These are phyloP conservation scores for Muscicapa comitata DNA, from an alignment of 2,797 vertebrate genomes.

Conservation along the genomic window DNA sequence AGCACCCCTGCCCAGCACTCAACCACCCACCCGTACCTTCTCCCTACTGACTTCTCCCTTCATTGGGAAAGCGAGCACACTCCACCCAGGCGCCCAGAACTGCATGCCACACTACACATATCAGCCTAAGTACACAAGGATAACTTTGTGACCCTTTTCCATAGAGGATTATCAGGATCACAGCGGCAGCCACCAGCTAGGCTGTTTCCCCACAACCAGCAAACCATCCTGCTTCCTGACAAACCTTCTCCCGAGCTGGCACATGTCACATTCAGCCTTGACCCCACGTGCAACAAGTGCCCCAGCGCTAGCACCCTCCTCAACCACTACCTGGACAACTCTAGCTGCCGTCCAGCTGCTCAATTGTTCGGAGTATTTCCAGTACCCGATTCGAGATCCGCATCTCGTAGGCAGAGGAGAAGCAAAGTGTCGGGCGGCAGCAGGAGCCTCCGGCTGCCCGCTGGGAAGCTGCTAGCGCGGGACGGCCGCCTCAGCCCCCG, in stretches of 20 bases:
- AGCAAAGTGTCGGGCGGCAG: not conserved
- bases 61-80: rapidly evolving
- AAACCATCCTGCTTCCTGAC: not conserved
- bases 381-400: rapidly evolving
- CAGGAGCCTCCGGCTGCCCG: not conserved
- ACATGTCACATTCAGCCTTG: rapidly evolving
- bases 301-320: not conserved
- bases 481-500: not conserved
- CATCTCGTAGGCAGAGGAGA: not conserved
- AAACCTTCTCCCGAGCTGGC: not conserved
- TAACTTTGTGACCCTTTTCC: not conserved
- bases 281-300: not conserved
- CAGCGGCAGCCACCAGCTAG: not conserved
- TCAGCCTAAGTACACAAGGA: not conserved
- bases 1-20: not conserved
- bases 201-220: not conserved
- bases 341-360: not conserved
- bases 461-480: too few species aligned
- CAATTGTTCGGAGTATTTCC: not conserved
- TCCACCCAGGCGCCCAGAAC: not conserved
- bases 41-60: not conserved
- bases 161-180: not conserved
- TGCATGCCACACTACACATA: rapidly evolving
- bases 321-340: not conserved
- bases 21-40: rapidly evolving